Base-by-base conservation (phyloP, 2,113 vertebrate genomes). In the Hassar affinis region DNA sequence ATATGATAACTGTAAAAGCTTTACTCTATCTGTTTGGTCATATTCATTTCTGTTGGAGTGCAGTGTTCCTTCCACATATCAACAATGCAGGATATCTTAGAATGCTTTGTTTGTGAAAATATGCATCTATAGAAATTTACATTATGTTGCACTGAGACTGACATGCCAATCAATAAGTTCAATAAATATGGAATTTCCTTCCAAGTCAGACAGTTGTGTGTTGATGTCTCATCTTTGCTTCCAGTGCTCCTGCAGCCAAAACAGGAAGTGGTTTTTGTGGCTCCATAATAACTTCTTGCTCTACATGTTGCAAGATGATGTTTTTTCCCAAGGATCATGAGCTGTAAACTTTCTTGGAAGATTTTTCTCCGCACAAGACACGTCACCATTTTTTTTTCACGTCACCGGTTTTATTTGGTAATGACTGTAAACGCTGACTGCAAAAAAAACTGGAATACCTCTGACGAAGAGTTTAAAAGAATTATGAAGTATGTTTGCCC, bases 61-160 rank as follows among this genome's bases (percentile, higher is more conserved):
- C 56, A 51, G 17, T 9, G 6, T 62, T 79, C n/a, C 27, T 81
- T 81, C 59, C 66, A 61, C 17, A 74, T 18, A 56, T 69, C 27
- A 61, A 15, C 27, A 56, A 56, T 30, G 56, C 42, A 14, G n/a
- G n/a, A 47, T 18, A 30, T 49, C 59, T 79, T 49, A 30, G 42
- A 62, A 64, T 22, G 61, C 45, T 38, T 68, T 35, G 18, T 66
- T 61, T 80, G 45, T 64, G 27, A n/a, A 62, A 59, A 79, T 64
- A 79, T 59, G 14, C 25, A 33, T 47, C 27, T 52, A 9, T 20
- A 52, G 10, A 80, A 12, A 66, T 9, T 25, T 20, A 66, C 15
- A 57, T 42, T 20, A 42, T 62, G 25, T n/a, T 61, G 5, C 38
- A 17, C n/a, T 42, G 33, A 61, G 25, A 45, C 56, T 78, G 38